Conservation (phyloP, 1,140 invertebrate species). For the Trinorchestia longiramus region DNA sequence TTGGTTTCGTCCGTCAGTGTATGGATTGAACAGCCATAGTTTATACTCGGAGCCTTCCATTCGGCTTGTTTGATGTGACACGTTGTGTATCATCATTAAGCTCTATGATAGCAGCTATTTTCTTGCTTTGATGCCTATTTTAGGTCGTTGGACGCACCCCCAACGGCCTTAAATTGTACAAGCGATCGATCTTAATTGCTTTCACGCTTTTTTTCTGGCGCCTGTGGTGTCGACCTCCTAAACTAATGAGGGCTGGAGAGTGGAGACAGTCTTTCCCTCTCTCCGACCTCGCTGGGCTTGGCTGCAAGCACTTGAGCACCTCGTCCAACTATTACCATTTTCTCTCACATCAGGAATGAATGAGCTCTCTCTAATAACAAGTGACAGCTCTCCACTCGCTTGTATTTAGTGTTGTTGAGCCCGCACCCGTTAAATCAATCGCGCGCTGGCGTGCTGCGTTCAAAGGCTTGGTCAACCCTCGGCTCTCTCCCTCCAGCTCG, state of each 20-base stretch:
- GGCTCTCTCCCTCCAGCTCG: not conserved
- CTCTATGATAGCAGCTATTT: slow-evolving; percentile 14
- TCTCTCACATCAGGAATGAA: not conserved
- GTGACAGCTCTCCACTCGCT: slow-evolving; percentile 35
- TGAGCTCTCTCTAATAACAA: slow-evolving; percentile 42
- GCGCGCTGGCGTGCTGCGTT: not conserved
- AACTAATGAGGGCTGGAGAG: not conserved
- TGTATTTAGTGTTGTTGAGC: slow-evolving; percentile 14
- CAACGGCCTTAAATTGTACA: not conserved
- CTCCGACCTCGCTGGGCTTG: not conserved
- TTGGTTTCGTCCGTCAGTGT: not conserved
- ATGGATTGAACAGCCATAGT: not conserved
- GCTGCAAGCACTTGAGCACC: not conserved
- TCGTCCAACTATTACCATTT: slow-evolving; percentile 15
- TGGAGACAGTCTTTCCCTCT: not conserved
- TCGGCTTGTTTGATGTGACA: slow-evolving; percentile 25
- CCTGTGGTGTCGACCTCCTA: not conserved
- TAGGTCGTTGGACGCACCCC: slow-evolving; percentile 10
- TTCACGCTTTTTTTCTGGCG: not conserved
- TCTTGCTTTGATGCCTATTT: slow-evolving; percentile 34
- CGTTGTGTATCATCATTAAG: slow-evolving; percentile 22
- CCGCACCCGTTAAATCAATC: slow-evolving; percentile 32
- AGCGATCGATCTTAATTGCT: slow-evolving; percentile 47
- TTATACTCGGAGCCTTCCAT: not conserved
- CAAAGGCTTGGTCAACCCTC: not conserved